A percentile compares a stretch with the other conserved stretches of the same genome.
Evolutionary conservation across 2,888 invertebrate species (phyloP).

Genomic region (Thelaira solivaga): DNA sequence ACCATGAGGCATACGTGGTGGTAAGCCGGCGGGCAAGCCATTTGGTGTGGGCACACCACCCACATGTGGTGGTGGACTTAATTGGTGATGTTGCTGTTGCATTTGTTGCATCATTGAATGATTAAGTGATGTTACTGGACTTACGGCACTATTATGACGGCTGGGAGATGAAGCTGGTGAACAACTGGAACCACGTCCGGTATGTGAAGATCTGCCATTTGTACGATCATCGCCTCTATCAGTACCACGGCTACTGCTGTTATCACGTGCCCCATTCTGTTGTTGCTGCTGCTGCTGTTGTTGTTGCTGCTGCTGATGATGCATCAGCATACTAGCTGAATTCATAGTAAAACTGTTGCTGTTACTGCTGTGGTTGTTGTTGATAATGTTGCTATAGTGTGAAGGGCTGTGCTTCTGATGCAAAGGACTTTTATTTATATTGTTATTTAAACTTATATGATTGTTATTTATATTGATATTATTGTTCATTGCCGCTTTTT

Average conservation of each 20-base stretch:
- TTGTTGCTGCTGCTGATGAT: conserved; percentile 71
- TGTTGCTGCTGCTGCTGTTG: conserved; percentile 71
- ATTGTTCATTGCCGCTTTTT: conserved; percentile 66
- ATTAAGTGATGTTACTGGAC: conserved; percentile 76
- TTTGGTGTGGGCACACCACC: conserved; percentile 78
- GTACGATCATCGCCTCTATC: conserved; percentile 66
- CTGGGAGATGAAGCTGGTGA: conserved; percentile 75
- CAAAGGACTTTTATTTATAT: conserved; percentile 58
- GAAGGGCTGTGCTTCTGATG: conserved; percentile 62
- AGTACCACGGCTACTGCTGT: conserved; percentile 69
- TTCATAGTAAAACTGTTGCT: conserved; percentile 67
- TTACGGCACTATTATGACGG: conserved; percentile 74
- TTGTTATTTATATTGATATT: conserved; percentile 64
- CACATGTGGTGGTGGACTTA: conserved; percentile 81
- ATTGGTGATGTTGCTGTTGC: conserved; percentile 79
- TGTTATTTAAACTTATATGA: conserved; percentile 1
- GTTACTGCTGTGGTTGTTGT: conserved; percentile 63
- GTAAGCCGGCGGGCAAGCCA: conserved; percentile 75
- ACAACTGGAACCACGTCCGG: conserved; percentile 75
- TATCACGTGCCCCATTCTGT: conserved; percentile 72
- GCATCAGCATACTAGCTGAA: conserved; percentile 73
- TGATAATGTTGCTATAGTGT: conserved; percentile 31
- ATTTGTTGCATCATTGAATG: conserved; percentile 78
- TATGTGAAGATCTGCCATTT: conserved; percentile 70
- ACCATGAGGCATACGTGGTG: conserved; percentile 83